Evolutionary conservation across 2,113 vertebrate species (phyloP).

Genomic region (Dicerorhinus sumatrensis): DNA sequence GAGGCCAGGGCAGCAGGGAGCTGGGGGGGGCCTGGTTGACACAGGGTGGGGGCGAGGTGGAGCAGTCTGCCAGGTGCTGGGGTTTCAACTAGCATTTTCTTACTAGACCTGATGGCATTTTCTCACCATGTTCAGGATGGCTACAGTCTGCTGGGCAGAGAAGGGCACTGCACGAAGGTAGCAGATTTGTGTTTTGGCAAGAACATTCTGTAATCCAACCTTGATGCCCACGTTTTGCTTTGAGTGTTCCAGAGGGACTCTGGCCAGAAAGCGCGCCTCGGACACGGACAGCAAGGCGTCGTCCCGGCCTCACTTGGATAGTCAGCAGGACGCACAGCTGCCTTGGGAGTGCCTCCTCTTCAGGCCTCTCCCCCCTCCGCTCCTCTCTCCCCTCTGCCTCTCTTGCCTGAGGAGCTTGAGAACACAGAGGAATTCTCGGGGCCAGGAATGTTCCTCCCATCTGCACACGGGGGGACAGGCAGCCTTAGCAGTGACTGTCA

Average conservation of each 20-base stretch:
- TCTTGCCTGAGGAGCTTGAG: background rate
- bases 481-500: background rate
- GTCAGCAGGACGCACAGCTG: background rate
- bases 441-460: background rate
- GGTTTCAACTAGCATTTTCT: background rate
- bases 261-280: background rate
- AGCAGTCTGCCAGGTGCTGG: background rate
- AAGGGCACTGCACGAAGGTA: background rate
- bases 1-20: background rate
- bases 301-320: background rate
- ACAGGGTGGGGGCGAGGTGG: background rate
- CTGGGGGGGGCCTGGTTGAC: too few relatives aligned
- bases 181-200: background rate
- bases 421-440: background rate
- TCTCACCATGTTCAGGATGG: background rate
- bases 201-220: background rate
- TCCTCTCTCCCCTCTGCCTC: background rate
- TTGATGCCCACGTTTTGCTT: background rate
- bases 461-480: background rate
- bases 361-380: background rate
- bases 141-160: background rate
- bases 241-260: background rate
- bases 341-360: background rate
- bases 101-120: background rate
- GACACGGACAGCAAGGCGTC: accelerated